Conservation (phyloP, 2,888 invertebrate species). For the Trachelus troglodyta region DNA sequence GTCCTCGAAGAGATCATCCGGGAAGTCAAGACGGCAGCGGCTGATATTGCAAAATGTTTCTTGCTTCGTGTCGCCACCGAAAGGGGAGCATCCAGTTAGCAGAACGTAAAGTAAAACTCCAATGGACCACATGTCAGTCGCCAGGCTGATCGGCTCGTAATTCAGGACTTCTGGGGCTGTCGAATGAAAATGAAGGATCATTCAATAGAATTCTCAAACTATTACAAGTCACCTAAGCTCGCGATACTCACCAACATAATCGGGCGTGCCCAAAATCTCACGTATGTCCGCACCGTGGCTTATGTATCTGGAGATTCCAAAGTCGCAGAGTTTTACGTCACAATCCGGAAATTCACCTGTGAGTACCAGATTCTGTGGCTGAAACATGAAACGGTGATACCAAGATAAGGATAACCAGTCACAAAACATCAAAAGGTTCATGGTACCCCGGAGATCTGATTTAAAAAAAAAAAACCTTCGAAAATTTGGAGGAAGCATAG, state of each 20-base stretch:
- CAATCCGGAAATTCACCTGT: constrained; percentile 80
- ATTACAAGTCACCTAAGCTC: background rate
- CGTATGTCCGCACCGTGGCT: constrained; percentile 91
- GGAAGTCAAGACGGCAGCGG: constrained; percentile 93
- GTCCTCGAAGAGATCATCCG: constrained; percentile 89
- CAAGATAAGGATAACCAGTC: constrained; percentile 1
- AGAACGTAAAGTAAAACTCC: constrained; percentile 95
- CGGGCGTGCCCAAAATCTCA: constrained; percentile 95
- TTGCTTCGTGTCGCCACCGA: constrained; percentile 95
- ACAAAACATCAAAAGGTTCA: constrained; percentile 2
- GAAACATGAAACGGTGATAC: constrained; percentile 52
- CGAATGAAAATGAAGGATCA: constrained; percentile 31
- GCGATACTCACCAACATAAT: constrained; percentile 85
- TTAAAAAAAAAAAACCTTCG: background rate
- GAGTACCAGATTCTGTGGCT: constrained; percentile 95
- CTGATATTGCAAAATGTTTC: constrained; percentile 98
- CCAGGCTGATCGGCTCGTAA: constrained; percentile 92
- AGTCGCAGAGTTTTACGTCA: constrained; percentile 92
- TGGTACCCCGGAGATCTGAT: background rate
- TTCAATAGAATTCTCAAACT: background rate
- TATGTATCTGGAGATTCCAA: constrained; percentile 93
- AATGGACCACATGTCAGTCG: constrained; percentile 97
- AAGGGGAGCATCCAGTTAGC: constrained; percentile 94
- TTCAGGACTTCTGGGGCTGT: constrained; percentile 93
- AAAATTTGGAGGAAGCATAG: constrained; percentile 4